Evolutionary conservation across 2,797 vertebrate genomes (phyloP).

Genomic region (Lithobates sylvaticus): DNA sequence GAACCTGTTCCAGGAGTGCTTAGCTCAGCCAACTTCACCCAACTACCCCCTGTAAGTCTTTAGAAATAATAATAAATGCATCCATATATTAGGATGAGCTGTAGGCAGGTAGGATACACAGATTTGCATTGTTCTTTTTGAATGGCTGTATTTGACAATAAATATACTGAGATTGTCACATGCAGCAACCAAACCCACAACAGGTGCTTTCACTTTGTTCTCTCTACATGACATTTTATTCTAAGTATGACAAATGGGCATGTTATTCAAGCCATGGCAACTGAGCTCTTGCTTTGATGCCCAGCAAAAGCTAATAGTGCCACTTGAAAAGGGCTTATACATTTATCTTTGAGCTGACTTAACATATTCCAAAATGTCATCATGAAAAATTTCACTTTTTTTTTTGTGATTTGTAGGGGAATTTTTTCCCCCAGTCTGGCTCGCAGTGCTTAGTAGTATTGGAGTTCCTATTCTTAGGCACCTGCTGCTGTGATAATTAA

Average conservation of each 20-base stretch:
- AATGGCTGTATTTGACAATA: background rate
- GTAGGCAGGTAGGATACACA: too few relatives aligned
- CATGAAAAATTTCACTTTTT: constrained; percentile 13
- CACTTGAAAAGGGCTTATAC: constrained; percentile 4
- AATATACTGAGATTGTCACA: background rate
- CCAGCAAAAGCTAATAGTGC: background rate
- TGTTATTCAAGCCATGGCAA: constrained; percentile 10
- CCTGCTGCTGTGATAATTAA: too few relatives aligned
- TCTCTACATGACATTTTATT: constrained; percentile 8
- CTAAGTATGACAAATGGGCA: constrained; percentile 16
- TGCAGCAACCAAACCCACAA: background rate
- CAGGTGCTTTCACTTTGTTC: background rate
- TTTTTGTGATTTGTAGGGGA: background rate
- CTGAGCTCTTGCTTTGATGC: constrained; percentile 27
- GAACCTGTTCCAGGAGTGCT: too few relatives aligned
- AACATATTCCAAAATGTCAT: constrained; percentile 21
- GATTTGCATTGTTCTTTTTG: too few relatives aligned
- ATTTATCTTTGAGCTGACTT: constrained; percentile 5
- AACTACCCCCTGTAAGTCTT: too few relatives aligned
- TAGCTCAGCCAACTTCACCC: too few relatives aligned
- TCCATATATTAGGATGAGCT: too few relatives aligned
- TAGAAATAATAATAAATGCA: too few relatives aligned
- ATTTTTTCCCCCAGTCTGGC: too few relatives aligned
- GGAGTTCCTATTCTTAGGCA: too few relatives aligned
- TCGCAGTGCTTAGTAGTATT: too few relatives aligned